These are phyloP conservation scores for Orbicella faveolata DNA, from an alignment of 64 coral and sea anemone genomes.

Conservation along the genomic window DNA sequence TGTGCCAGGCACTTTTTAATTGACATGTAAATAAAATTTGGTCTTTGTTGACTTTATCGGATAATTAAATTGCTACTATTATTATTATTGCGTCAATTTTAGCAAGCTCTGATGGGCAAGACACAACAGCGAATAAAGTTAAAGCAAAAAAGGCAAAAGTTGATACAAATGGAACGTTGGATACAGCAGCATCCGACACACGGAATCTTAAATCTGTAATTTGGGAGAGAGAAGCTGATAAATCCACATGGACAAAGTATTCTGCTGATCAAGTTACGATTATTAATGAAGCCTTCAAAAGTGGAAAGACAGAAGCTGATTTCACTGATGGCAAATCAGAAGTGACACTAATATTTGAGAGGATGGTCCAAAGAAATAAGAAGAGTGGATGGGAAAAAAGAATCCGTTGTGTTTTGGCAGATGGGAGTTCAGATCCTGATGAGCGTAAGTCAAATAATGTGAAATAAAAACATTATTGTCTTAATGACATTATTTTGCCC, in stretches of 20 bases:
- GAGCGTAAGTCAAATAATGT: conserved; percentile 17
- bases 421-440: conserved; percentile 26
- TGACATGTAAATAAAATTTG: no score
- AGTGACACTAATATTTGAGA: conserved; percentile 76
- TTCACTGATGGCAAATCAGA: conserved; percentile 51
- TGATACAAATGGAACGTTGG: neutral
- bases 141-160: conserved; percentile 6
- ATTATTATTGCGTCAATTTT: neutral
- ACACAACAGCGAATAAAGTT: neutral
- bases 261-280: conserved; percentile 46
- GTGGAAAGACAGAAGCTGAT: conserved; percentile 53
- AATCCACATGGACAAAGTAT: conserved; percentile 72
- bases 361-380: conserved; percentile 93
- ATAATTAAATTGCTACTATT: no score
- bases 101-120: conserved; percentile 26
- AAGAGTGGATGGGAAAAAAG: conserved; percentile 90
- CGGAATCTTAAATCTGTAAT: neutral
- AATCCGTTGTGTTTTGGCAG: conserved; percentile 64
- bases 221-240: conserved; percentile 81
- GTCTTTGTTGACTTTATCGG: no score
- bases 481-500: no score
- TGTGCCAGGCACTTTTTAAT: no score
- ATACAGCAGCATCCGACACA: neutral
- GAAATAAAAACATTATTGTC: neutral
- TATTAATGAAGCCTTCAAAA: conserved; percentile 72